These are phyloP conservation scores for Psilopsiagon aurifrons DNA, from an alignment of 2,113 vertebrate species.

Conservation along the genomic window DNA sequence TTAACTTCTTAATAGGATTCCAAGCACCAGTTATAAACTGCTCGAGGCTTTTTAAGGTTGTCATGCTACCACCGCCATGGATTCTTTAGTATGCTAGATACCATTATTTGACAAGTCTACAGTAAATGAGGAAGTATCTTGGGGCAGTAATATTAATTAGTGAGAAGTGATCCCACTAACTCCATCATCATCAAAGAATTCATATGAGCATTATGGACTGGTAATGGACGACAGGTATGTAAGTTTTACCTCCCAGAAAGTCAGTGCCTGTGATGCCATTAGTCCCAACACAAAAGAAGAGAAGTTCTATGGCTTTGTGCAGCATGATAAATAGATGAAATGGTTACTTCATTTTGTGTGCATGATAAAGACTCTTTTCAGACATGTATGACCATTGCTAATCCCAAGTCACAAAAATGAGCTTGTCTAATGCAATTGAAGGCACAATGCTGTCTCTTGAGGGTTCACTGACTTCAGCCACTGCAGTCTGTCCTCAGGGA, in stretches of 20 bases:
- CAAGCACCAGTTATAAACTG: neutral
- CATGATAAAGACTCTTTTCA: neutral
- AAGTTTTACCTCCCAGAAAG: slow-evolving; percentile 7
- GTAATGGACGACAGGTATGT: neutral
- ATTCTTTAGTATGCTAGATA: neutral
- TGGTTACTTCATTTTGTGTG: neutral
- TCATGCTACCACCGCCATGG: neutral
- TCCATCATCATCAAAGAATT: neutral
- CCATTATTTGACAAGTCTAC: neutral
- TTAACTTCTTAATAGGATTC: neutral
- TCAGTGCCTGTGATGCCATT: neutral
- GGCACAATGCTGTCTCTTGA: neutral
- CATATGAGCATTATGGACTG: neutral
- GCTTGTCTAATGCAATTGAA: neutral
- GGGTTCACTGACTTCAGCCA: neutral
- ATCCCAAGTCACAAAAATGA: neutral
- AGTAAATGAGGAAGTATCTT: slow-evolving; percentile 1
- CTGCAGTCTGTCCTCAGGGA: neutral
- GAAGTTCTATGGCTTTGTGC: neutral
- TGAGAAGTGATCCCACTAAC: neutral
- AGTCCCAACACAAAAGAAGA: neutral
- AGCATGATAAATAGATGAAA: neutral
- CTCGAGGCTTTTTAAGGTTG: neutral
- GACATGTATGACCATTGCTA: neutral
- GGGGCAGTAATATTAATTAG: neutral